These are phyloP conservation scores for Myzus persicae DNA, from an alignment of 1,140 invertebrate species.

Conservation along the genomic window DNA sequence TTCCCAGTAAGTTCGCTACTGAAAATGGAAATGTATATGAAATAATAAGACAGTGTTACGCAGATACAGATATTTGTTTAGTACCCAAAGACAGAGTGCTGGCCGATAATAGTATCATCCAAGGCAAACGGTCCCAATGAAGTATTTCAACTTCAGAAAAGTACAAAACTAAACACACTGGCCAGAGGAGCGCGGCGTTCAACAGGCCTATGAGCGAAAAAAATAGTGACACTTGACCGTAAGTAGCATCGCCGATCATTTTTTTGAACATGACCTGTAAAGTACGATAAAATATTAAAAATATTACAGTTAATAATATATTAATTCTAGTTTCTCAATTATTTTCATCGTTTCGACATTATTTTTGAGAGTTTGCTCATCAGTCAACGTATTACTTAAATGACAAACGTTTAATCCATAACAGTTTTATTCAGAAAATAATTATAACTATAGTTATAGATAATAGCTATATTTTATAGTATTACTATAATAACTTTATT, in stretches of 20 bases:
- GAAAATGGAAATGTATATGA: constrained; percentile 65
- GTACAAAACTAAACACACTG: constrained; percentile 82
- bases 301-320: too few relatives aligned
- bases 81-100: constrained; percentile 79
- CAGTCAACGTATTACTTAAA: too few relatives aligned
- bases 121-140: constrained; percentile 79
- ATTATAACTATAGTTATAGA: too few relatives aligned
- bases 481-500: too few relatives aligned
- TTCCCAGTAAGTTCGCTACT: constrained; percentile 90
- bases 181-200: constrained; percentile 86
- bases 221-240: constrained; percentile 86
- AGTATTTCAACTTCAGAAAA: constrained; percentile 84
- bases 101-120: constrained; percentile 79
- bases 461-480: too few relatives aligned
- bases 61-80: not conserved
- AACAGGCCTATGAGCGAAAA: constrained; percentile 86
- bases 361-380: too few relatives aligned
- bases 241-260: constrained; percentile 87
- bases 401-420: too few relatives aligned
- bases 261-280: constrained; percentile 86
- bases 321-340: too few relatives aligned
- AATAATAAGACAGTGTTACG: not conserved
- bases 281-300: not conserved
- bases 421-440: too few relatives aligned
- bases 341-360: too few relatives aligned